Evolutionary conservation across 2,888 invertebrate species (phyloP).

Genomic region (Halictus ligatus): DNA sequence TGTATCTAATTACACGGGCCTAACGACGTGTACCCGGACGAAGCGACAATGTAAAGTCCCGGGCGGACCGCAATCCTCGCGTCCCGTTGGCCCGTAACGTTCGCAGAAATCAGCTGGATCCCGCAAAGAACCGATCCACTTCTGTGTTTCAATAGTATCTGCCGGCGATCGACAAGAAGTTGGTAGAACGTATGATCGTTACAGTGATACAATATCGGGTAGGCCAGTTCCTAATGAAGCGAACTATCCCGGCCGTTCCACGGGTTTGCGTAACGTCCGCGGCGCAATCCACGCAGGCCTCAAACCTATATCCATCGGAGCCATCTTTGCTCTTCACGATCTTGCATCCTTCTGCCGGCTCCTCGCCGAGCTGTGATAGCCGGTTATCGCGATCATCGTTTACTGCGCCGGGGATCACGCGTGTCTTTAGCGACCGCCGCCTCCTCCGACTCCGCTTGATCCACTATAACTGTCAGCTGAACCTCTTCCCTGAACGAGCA

Average conservation of each 20-base stretch:
- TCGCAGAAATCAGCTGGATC: conserved; percentile 2
- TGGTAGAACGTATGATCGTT: conserved; percentile 40
- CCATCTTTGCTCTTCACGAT: conserved; percentile 25
- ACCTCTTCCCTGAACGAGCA: background rate
- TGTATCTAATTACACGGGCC: conserved; percentile 3
- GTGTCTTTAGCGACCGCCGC: background rate
- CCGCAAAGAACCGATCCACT: conserved; percentile 37
- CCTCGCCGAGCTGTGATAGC: background rate
- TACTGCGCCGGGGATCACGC: background rate
- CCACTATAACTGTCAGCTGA: background rate
- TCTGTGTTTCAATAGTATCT: conserved; percentile 51
- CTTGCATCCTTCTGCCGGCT: background rate
- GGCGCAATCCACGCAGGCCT: conserved; percentile 32
- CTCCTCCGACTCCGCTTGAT: background rate
- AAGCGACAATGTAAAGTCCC: conserved; percentile 11
- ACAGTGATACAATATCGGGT: conserved; percentile 35
- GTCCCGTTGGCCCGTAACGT: conserved; percentile 18
- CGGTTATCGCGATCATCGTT: background rate
- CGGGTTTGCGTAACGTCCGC: conserved; percentile 40
- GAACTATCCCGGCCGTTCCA: conserved; percentile 17
- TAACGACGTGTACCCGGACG: conserved; percentile 8
- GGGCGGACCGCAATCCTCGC: background rate
- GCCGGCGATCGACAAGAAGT: conserved; percentile 41
- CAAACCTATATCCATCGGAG: conserved; percentile 27
- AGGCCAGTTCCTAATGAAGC: conserved; percentile 45